Evolutionary conservation across 2,797 vertebrate species (phyloP).

Genomic region (Epinephelus malabaricus): DNA sequence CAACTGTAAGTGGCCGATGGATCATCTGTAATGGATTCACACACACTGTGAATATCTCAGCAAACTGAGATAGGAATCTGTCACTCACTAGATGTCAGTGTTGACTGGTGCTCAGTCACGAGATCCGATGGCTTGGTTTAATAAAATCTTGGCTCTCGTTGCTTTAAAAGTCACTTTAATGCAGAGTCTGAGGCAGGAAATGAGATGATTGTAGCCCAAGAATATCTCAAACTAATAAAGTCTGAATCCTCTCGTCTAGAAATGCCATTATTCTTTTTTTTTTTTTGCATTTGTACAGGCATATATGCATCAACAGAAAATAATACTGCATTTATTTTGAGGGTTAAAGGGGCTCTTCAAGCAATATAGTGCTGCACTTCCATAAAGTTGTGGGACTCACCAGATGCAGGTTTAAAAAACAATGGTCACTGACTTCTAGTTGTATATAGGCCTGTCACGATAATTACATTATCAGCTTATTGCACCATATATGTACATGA

Average conservation of each 20-base stretch:
- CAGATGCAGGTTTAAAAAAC: neutral
- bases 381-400: neutral
- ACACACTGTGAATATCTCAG: conserved; percentile 11
- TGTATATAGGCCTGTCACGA: no score
- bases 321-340: neutral
- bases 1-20: conserved; percentile 14
- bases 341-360: conserved; percentile 21
- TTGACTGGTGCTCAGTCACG: conserved; percentile 7
- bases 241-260: neutral
- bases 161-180: conserved; percentile 2
- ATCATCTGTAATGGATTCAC: conserved; percentile 15
- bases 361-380: neutral
- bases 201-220: conserved; percentile 30
- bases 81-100: conserved; percentile 32
- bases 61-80: conserved; percentile 27
- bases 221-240: neutral
- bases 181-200: conserved; percentile 14
- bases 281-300: conserved; percentile 39
- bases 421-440: neutral
- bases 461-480: no score
- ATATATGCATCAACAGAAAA: conserved; percentile 12
- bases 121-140: conserved; percentile 18
- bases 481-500: no score
- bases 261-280: neutral
- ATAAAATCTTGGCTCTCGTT: neutral